Percentiles rank a stretch among this genome's conserved stretches.
Evolutionary conservation across 2,888 invertebrate genomes (phyloP).

Genomic region (Agrochola litura): DNA sequence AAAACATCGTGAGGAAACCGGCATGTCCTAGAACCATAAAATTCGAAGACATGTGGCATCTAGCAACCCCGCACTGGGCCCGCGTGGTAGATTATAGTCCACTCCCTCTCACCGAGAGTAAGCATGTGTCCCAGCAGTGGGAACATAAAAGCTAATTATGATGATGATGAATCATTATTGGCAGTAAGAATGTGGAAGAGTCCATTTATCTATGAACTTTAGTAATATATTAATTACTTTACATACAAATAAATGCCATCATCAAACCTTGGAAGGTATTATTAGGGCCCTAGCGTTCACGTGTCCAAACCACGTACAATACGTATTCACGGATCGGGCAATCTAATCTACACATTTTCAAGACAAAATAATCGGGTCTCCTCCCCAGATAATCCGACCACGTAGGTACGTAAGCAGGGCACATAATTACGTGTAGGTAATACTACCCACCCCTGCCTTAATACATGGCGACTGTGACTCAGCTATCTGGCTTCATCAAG

Average conservation of each 20-base stretch:
- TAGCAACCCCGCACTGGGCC: too few relatives aligned
- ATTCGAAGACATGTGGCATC: too few relatives aligned
- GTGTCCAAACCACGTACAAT: conserved; percentile 36
- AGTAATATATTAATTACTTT: not conserved
- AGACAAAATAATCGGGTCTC: conserved; percentile 64
- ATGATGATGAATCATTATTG: not conserved
- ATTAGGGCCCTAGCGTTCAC: conserved; percentile 9
- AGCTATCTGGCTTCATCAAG: conserved; percentile 67
- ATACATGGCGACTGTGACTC: conserved; percentile 68
- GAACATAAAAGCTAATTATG: too few relatives aligned
- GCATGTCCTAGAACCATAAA: too few relatives aligned
- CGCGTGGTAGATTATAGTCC: too few relatives aligned
- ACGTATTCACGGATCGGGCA: conserved; percentile 45
- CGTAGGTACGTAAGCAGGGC: conserved; percentile 62
- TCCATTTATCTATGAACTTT: not conserved
- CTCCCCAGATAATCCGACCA: conserved; percentile 49
- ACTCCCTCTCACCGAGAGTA: too few relatives aligned
- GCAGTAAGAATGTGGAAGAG: not conserved
- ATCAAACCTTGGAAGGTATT: conserved; percentile 20
- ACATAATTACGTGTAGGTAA: conserved; percentile 67
- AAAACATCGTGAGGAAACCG: too few relatives aligned
- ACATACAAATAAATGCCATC: conserved; percentile 10
- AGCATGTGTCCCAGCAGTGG: too few relatives aligned
- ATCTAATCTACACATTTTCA: conserved; percentile 64
- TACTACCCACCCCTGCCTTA: conserved; percentile 64